Evolutionary conservation across 1,140 invertebrate genomes (phyloP), one percentile per base, ranked within the genome.

Genomic region (Limonius californicus): DNA sequence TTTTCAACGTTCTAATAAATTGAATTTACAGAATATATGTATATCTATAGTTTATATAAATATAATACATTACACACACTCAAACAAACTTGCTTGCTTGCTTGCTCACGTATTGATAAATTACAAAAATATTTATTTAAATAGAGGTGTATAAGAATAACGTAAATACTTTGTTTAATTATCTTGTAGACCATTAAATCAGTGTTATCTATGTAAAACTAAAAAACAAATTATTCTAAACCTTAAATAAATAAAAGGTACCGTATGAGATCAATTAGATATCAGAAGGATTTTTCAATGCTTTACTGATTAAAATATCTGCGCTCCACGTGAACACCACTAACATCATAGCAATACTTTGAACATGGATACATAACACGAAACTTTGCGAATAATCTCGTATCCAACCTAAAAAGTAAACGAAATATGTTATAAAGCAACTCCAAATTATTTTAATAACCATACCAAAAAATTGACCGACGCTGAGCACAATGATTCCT

Each of bases 391-490:
- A 83, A 21, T 80, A 81, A 66, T 88, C 87, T 68, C 87, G 79
- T 35, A 87, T 78, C 78, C 82, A 86, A 30, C 78, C 78, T 80
- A 54, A n/a, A 67, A 66, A 53, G 15, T 16, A 43, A 63, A n/a
- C n/a, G 11, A 39, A 39, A 14, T 39, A 14, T 39, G 57, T 6
- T 27, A 32, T 50, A 2, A 50, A 15, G 60, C 9, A 68, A 6
- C 16, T 18, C 42, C 4, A 4, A 18, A 45, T 45, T 45, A 19
- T 50, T 18, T 2, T 9, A 21, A 42, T 42, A 39, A 19, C 70
- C 76, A 66, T 72, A 83, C 88, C 89, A 12, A 89, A 76, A 59
- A 88, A 70, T 64, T 87, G 86, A 14, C 88, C 87, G 12, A 88
- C 70, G 0, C 79, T 80, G 0, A 87, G 81, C 0, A 88, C 83